Base-by-base conservation (phyloP, 2,888 invertebrate genomes). In the Acronicta aceris region DNA sequence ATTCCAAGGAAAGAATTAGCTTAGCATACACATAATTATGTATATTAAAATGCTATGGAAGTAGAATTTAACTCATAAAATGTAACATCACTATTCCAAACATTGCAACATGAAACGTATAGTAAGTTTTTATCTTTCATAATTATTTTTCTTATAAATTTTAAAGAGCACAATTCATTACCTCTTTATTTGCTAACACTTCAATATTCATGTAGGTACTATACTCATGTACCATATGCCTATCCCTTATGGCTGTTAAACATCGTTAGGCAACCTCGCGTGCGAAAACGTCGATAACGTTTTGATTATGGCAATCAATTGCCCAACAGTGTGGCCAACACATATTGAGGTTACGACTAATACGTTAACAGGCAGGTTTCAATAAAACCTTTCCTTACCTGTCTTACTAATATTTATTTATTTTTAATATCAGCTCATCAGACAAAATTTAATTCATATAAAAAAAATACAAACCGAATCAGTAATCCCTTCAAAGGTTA, bases 201-300 rank as follows among this genome's bases (percentile, higher is more conserved):
- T 71, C 58, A 71, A 56, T 55, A 58, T 56, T 42, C 58, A 66
- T 59, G 63, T n/a, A n/a, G n/a, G n/a, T 49, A 62, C 53, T 17
- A 16, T 42, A 57, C 4, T 21, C 21, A 21, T 21, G 47, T 73
- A 67, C 59, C 50, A 36, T 56, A 57, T 59, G 17, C 36, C 57
- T 71, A 65, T 61, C 62, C 71, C 65, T 62, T 66, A 55, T 60
- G 62, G 71, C 52, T 38, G 51, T 59, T 45, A 53, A 55, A 46
- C 56, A 62, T 58, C 41, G 57, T 81, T 81, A 71, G 59, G 79
- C 77, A 82, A 83, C 70, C 70, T 75, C 77, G 81, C 86, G 81
- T 86, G 84, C 79, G 62, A 78, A 78, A 81, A 75, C 79, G 76
- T 81, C 85, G 77, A 82, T 83, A 84, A 84, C 73, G 63, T 59